These are phyloP conservation scores for Aviceda subcristata DNA, from an alignment of 2,113 vertebrate genomes.

Conservation along the genomic window DNA sequence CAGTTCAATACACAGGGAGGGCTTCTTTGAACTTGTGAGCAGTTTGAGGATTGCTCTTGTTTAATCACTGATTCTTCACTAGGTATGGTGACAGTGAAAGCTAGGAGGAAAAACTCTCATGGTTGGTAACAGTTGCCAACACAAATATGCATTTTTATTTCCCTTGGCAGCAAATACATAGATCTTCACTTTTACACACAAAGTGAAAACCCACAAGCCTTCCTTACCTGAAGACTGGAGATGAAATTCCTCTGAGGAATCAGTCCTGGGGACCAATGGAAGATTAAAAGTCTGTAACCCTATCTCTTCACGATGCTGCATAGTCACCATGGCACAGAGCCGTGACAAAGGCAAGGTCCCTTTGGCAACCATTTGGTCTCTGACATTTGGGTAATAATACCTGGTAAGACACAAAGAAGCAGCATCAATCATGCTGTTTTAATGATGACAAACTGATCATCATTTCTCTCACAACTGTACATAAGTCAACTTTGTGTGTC, in stretches of 20 bases:
- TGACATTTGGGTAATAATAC: constrained; percentile 97
- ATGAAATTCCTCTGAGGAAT: constrained; percentile 58
- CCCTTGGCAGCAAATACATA: neutral
- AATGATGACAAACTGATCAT: neutral
- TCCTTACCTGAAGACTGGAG: constrained; percentile 79
- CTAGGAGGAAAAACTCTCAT: neutral
- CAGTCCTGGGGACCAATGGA: constrained; percentile 78
- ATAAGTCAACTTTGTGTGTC: neutral
- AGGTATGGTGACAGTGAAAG: neutral
- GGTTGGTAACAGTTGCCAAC: neutral
- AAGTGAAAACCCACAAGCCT: neutral
- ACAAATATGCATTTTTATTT: neutral
- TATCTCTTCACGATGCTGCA: constrained; percentile 78
- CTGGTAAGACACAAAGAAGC: constrained; percentile 63
- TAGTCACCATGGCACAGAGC: constrained; percentile 90
- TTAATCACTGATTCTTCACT: neutral
- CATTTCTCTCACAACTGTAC: neutral
- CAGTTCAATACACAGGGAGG: neutral
- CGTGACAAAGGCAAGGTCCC: constrained; percentile 88
- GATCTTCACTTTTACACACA: neutral
- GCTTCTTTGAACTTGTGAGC: neutral
- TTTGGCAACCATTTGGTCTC: constrained; percentile 91
- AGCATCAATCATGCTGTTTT: neutral
- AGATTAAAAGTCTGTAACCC: constrained; percentile 86
- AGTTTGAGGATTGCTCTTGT: neutral